Evolutionary conservation across 2,113 vertebrate species (phyloP).

Genomic region (Leucoraja erinaceus): DNA sequence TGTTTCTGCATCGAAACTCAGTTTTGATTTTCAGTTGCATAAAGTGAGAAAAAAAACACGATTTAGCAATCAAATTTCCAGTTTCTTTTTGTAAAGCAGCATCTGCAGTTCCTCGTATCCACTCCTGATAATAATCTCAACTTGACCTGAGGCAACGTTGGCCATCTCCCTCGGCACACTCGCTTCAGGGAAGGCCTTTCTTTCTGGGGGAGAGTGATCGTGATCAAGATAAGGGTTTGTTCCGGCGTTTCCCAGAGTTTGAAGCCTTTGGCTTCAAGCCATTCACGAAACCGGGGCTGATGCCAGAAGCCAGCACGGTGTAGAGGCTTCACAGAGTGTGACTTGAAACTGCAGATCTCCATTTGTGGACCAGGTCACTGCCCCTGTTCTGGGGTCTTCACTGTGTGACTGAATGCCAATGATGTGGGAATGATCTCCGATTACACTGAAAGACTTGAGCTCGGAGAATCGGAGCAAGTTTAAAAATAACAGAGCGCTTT

Average conservation of each 20-base stretch:
- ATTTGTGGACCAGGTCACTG: neutral
- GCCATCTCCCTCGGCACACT: neutral
- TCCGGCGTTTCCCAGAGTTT: neutral
- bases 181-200: neutral
- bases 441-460: neutral
- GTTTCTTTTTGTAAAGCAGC: too few species aligned
- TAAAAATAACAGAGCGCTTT: neutral
- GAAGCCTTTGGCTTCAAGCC: neutral
- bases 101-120: too few species aligned
- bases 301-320: neutral
- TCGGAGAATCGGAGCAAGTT: neutral
- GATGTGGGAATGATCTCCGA: slow-evolving; percentile 17
- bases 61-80: too few species aligned
- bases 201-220: neutral
- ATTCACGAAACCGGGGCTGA: neutral
- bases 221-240: neutral
- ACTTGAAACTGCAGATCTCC: neutral
- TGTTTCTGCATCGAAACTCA: too few species aligned
- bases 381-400: neutral
- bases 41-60: too few species aligned
- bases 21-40: too few species aligned
- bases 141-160: too few species aligned
- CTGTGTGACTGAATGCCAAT: neutral
- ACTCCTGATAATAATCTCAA: too few species aligned
- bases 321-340: neutral